Evolutionary conservation across 2,888 invertebrate genomes (phyloP), one percentile per base, ranked within the genome.

Genomic region (Brachypterus glaber): DNA sequence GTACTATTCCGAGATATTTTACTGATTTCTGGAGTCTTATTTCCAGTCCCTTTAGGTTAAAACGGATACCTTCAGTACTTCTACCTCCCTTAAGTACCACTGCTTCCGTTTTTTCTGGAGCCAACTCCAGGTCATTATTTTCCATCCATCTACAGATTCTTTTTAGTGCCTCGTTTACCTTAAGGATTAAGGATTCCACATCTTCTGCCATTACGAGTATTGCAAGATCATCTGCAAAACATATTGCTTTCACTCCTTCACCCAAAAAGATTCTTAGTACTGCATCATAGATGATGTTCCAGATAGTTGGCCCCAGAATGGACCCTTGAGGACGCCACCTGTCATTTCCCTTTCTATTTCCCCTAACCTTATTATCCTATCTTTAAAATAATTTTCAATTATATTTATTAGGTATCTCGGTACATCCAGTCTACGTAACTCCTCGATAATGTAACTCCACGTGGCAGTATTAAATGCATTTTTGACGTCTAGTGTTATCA

Each of bases 321-420:
- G 40, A 40, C 1, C 40, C 40, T 29, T 40, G 43, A 16, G 42
- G 36, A n/a, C n/a, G n/a, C n/a, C n/a, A n/a, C n/a, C n/a, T n/a
- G n/a, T n/a, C n/a, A n/a, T n/a, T n/a, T n/a, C n/a, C n/a, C n/a
- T n/a, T n/a, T n/a, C n/a, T n/a, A n/a, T n/a, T n/a, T n/a, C n/a
- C n/a, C n/a, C n/a, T n/a, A n/a, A n/a, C n/a, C n/a, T n/a, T n/a
- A n/a, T n/a, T n/a, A n/a, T n/a, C n/a, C n/a, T n/a, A n/a, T n/a
- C n/a, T n/a, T n/a, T n/a, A n/a, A n/a, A n/a, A n/a, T n/a, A n/a
- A n/a, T n/a, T n/a, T n/a, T n/a, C n/a, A n/a, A n/a, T n/a, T n/a
- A n/a, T n/a, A n/a, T n/a, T n/a, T n/a, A n/a, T n/a, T n/a, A n/a
- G n/a, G n/a, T n/a, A n/a, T n/a, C n/a, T n/a, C n/a, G n/a, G n/a